Conservation (phyloP, 1,140 invertebrate species). For the Macrotrachela quadricornifera region DNA sequence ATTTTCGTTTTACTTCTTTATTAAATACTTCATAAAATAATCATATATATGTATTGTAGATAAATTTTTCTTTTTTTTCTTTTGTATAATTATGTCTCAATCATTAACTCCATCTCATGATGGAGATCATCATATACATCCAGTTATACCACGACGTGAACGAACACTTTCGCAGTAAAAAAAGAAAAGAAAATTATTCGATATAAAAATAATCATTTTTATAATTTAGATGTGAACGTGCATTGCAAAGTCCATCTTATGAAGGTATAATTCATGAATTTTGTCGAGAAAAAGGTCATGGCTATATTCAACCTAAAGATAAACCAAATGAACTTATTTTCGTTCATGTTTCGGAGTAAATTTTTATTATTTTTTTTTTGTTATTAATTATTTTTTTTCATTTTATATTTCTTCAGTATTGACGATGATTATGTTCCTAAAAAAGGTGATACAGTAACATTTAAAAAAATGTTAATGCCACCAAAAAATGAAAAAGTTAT, state of each 20-base stretch:
- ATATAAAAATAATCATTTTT: background rate
- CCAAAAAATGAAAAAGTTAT: conserved; percentile 6
- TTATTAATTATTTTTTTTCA: background rate
- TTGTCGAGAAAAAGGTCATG: conserved; percentile 6
- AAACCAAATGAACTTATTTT: background rate
- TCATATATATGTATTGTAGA: too few relatives aligned
- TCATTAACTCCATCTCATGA: too few relatives aligned
- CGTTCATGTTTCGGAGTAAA: conserved; percentile 8
- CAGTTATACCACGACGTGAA: too few relatives aligned
- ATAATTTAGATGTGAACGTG: background rate
- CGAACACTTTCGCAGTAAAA: too few relatives aligned
- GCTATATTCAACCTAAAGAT: conserved; percentile 2
- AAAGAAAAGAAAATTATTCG: background rate
- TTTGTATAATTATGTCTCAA: too few relatives aligned
- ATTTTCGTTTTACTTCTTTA: too few relatives aligned
- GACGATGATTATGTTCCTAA: conserved; percentile 4
- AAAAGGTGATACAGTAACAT: conserved; percentile 4
- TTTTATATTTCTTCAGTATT: conserved; percentile 1
- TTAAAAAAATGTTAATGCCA: conserved; percentile 4
- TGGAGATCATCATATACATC: too few relatives aligned
- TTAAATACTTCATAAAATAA: too few relatives aligned
- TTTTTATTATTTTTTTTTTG: too few relatives aligned
- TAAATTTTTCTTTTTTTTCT: too few relatives aligned
- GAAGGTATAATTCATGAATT: background rate
- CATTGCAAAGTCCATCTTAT: background rate